phyloP scores from a whole-genome alignment of 2,113 vertebrate genomes.

The Bagarius yarrelli region DNA sequence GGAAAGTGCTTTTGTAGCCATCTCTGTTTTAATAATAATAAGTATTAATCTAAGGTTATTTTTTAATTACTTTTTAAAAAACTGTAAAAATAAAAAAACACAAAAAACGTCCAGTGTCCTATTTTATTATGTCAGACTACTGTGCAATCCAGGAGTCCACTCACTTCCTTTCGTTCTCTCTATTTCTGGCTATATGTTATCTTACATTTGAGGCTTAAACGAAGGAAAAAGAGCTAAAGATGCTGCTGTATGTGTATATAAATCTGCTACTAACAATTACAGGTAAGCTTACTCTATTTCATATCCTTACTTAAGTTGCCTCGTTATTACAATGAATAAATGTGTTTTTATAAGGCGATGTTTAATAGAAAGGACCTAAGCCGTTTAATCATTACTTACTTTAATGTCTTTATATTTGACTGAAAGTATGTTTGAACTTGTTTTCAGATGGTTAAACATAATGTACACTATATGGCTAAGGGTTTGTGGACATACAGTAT shows the following conservation, averaged over 20 bases:
- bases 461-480: no score
- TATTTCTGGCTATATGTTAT: background rate
- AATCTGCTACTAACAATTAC: background rate
- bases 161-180: background rate
- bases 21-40: background rate
- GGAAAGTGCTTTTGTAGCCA: background rate
- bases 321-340: background rate
- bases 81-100: background rate
- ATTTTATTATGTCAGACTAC: background rate
- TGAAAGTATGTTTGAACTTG: background rate
- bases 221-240: background rate
- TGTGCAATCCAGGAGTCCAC: background rate
- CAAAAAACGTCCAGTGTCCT: background rate
- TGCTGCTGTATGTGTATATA: background rate
- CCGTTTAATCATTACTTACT: background rate
- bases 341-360: background rate
- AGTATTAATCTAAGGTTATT: background rate
- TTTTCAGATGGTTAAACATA: background rate
- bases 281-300: slow-evolving; percentile 2
- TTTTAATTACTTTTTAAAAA: background rate
- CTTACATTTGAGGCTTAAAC: background rate
- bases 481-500: no score
- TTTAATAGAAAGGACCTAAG: background rate
- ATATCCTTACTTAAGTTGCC: background rate
- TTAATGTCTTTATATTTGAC: background rate